Conservation (phyloP, 1,140 invertebrate genomes). For the Musca vetustissima region DNA sequence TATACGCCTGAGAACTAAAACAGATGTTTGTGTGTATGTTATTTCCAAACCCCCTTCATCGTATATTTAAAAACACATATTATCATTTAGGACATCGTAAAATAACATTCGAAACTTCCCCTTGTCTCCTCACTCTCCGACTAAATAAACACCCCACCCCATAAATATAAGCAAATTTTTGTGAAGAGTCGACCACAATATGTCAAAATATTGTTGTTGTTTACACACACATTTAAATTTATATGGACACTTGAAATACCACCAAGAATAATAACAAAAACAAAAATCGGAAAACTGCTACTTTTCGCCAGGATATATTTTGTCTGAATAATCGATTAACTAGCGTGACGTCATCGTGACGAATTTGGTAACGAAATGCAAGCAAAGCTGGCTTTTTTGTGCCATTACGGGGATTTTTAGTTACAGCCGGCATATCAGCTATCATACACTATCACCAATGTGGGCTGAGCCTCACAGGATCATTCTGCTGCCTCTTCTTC, state of each 20-base stretch:
- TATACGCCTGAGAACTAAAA: too few relatives aligned
- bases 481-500: too few relatives aligned
- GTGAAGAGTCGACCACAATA: conserved; percentile 9
- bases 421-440: too few relatives aligned
- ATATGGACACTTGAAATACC: conserved; percentile 2
- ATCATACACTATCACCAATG: too few relatives aligned
- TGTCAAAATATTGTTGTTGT: conserved; percentile 19
- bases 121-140: neutral
- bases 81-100: neutral
- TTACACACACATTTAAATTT: conserved; percentile 21
- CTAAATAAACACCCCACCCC: neutral
- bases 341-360: conserved; percentile 16
- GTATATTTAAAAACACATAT: neutral
- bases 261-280: too few relatives aligned
- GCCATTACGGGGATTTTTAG: too few relatives aligned
- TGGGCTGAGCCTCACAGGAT: too few relatives aligned
- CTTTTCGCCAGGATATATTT: too few relatives aligned
- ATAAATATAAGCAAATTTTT: neutral
- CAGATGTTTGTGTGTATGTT: too few relatives aligned
- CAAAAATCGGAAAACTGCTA: too few relatives aligned
- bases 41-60: too few relatives aligned
- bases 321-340: conserved; percentile 8
- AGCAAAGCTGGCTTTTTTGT: neutral
- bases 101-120: neutral
- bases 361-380: neutral